Evolutionary conservation across 2,113 vertebrate species (phyloP), one percentile per base, ranked within the genome.

Genomic region (Spermophilus dauricus): DNA sequence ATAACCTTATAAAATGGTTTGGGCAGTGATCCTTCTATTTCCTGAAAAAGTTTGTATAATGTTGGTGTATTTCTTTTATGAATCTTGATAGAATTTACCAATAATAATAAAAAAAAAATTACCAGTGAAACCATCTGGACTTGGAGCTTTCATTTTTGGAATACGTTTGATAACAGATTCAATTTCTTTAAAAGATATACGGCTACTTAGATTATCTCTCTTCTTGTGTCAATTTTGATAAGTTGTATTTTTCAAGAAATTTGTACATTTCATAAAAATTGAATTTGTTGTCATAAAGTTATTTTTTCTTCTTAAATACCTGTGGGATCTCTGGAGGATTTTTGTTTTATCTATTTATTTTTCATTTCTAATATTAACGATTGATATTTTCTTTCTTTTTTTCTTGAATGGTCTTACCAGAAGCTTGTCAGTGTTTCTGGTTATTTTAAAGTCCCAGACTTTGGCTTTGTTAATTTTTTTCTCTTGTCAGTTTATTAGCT

Each of bases 171-270:
- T 30, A 73, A 63, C 9, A 93, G 18, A 72, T 37, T 85, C 4
- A 63, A 7, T 86, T 53, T 85, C 28, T 85, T 85, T 61, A 89
- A 78, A 89, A 72, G n/a, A 65, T 72, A 85, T 0, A 65, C 42
- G 37, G 28, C 34, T 65, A 56, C 9, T 53, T 90, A 89, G 53
- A 56, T 80, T 56, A 72, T 77, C 56, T 92, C 53, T 92, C 45
- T 81, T 76, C 17, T 51, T 88, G 17, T 70, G 42, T 78, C 80
- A 87, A 42, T 92, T 92, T 82, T 87, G 39, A n/a, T 56, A 75
- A n/a, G 76, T 75, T 75, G 42, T 85, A 2, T 70, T 65, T 70
- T 88, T 70, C 7, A 34, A 45, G 8, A 81, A 32, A 67, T 80
- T 72, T 85, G 17, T 93, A 28, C 20, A 48, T 70, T 69, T 70